Base-by-base conservation (phyloP, 2,797 vertebrate genomes). In the Labeo calbasu region DNA sequence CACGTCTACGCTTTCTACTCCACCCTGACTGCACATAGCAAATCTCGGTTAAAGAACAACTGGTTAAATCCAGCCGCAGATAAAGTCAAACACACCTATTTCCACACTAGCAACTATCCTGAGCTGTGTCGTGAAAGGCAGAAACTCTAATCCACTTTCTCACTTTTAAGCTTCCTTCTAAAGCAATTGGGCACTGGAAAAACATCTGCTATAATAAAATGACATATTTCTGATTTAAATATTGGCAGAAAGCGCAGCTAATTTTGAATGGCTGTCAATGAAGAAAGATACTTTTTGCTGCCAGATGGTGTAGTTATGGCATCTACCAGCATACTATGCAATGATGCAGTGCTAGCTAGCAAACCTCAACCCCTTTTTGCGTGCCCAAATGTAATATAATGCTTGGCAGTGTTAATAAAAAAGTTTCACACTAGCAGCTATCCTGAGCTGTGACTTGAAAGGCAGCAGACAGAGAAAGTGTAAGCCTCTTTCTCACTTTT, bases 191-290 rank as follows among this genome's bases (percentile, higher is more conserved):
- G 19, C 10, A 40, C 9, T 68, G 17, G 3, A 17, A 19, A 68
- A 68, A 21, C 9, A 43, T 40, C 17, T 68, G 28, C 19, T 13
- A 8, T 28, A 63, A 15, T 32, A 65, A 32, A 65, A 17, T 1
- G 32, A n/a, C 8, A 21, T 68, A 40, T 65, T 17, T 65, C n/a
- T 61, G 57, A 65, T 66, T 36, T 36, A 25, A 61, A 61, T 66
- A 36, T 66, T 28, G 28, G 63, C 14, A 66, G 19, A 40, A 68
- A 40, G 19, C 17, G 11, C 19, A n/a, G 5, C 2, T 43, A n/a
- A n/a, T 71, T 71, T 48, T 71, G 40, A 71, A 71, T 50, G 13
- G n/a, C n/a, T 71, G n/a, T 71, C n/a, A 50, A 32, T 51, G 25
- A 23, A 51, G 48, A 51, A 51, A 17, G 15, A 73, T 65, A 65